Evolutionary conservation across 2,797 vertebrate species (phyloP).

Genomic region (Lophius americanus): DNA sequence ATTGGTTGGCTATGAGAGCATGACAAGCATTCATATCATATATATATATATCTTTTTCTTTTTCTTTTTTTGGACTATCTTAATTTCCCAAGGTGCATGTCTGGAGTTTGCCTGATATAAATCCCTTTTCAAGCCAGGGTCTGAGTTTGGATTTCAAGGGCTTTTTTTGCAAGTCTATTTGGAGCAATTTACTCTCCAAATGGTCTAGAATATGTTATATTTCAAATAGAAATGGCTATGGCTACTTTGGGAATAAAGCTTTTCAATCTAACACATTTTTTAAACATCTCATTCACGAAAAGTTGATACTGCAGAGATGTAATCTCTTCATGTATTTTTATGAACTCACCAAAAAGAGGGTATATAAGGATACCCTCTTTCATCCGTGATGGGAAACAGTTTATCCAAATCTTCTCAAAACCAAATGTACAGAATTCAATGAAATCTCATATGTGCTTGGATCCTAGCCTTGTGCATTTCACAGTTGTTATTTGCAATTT

Average conservation of each 20-base stretch:
- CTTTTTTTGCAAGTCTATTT: slow-evolving; percentile 48
- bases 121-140: slow-evolving; percentile 43
- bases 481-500: too few relatives aligned
- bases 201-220: slow-evolving; percentile 35
- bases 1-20: slow-evolving; percentile 66
- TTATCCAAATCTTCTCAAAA: too few relatives aligned
- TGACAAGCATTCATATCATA: slow-evolving; percentile 59
- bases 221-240: slow-evolving; percentile 33
- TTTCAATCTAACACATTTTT: slow-evolving; percentile 31
- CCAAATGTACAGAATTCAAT: too few relatives aligned
- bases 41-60: slow-evolving; percentile 41
- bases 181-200: slow-evolving; percentile 38
- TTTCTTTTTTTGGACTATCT: slow-evolving; percentile 58
- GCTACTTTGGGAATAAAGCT: slow-evolving; percentile 21
- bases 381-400: too few relatives aligned
- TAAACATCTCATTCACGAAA: slow-evolving; percentile 29
- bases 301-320: slow-evolving; percentile 10
- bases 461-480: too few relatives aligned
- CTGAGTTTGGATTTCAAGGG: slow-evolving; percentile 45
- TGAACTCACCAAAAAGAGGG: too few relatives aligned
- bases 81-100: slow-evolving; percentile 76
- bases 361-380: too few relatives aligned
- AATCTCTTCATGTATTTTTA: background rate
- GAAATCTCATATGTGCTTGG: too few relatives aligned
- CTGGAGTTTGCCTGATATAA: slow-evolving; percentile 59